Percentiles rank a stretch among this genome's conserved stretches.
Evolutionary conservation across 2,113 vertebrate genomes (phyloP).

Genomic region (Leuciscus idus): DNA sequence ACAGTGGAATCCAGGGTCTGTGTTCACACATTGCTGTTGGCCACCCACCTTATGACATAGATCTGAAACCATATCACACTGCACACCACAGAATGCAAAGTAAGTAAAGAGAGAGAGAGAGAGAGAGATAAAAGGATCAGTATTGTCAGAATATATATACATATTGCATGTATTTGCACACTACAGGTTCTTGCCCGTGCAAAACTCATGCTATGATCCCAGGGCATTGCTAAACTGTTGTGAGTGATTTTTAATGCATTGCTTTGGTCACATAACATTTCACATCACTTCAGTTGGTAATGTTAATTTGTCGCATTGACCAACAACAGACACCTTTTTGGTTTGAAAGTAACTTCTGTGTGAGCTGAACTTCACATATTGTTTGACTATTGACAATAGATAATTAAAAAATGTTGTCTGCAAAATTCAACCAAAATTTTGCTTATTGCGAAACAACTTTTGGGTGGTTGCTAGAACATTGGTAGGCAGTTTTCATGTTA

Average conservation of each 20-base stretch:
- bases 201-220: not conserved
- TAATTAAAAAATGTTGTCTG: not conserved
- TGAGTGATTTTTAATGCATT: not conserved
- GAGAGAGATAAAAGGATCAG: not conserved
- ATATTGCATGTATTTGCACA: not conserved
- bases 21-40: slow-evolving; percentile 88
- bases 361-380: not conserved
- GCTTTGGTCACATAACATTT: not conserved
- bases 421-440: no score
- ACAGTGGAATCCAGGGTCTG: slow-evolving; percentile 94
- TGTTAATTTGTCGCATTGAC: not conserved
- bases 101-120: not conserved
- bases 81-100: slow-evolving; percentile 4
- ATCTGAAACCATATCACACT: slow-evolving; percentile 88
- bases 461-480: no score
- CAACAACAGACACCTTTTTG: not conserved
- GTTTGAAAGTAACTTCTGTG: not conserved
- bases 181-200: not conserved
- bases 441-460: no score
- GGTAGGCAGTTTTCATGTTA: no score
- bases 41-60: slow-evolving; percentile 84
- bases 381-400: not conserved
- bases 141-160: not conserved
- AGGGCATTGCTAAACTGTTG: not conserved
- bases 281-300: not conserved